Evolutionary conservation across 2,888 invertebrate genomes (phyloP).

Genomic region (Leucozona laternaria): DNA sequence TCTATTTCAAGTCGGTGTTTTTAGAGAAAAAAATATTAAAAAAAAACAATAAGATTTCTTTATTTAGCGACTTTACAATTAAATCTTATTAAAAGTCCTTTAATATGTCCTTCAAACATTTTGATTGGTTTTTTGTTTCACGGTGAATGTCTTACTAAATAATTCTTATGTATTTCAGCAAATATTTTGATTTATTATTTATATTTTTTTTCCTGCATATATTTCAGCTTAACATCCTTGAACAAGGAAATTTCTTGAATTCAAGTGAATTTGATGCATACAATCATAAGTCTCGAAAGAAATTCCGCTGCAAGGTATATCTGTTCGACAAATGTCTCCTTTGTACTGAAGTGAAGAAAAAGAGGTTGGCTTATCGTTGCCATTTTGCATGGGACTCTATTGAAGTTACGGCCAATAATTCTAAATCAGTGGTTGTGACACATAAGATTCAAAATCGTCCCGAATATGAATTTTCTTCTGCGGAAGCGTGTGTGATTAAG

Average conservation of each 20-base stretch:
- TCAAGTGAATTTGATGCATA: slow-evolving; percentile 82
- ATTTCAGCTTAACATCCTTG: slow-evolving; percentile 80
- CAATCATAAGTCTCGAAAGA: slow-evolving; percentile 81
- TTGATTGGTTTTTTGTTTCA: too few relatives aligned
- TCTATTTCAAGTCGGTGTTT: too few relatives aligned
- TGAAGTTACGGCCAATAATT: slow-evolving; percentile 79
- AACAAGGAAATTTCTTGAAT: slow-evolving; percentile 81
- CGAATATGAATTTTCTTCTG: slow-evolving; percentile 80
- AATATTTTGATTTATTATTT: too few relatives aligned
- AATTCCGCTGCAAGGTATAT: slow-evolving; percentile 81
- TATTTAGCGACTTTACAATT: too few relatives aligned
- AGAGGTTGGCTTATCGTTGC: slow-evolving; percentile 81
- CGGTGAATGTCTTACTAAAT: too few relatives aligned
- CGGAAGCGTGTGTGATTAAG: slow-evolving; percentile 79
- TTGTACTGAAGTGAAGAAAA: slow-evolving; percentile 82
- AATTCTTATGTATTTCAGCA: too few relatives aligned
- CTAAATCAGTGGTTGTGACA: slow-evolving; percentile 79
- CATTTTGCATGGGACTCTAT: slow-evolving; percentile 81
- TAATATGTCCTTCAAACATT: too few relatives aligned
- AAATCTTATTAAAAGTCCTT: too few relatives aligned
- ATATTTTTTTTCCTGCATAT: not conserved
- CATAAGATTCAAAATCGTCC: slow-evolving; percentile 77
- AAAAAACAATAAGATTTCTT: too few relatives aligned
- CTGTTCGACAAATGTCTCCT: slow-evolving; percentile 82
- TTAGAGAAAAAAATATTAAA: too few relatives aligned